Percentiles rank a stretch among this genome's conserved stretches.
phyloP scores from a whole-genome alignment of 2,113 vertebrate genomes.

The Caloenas nicobarica region DNA sequence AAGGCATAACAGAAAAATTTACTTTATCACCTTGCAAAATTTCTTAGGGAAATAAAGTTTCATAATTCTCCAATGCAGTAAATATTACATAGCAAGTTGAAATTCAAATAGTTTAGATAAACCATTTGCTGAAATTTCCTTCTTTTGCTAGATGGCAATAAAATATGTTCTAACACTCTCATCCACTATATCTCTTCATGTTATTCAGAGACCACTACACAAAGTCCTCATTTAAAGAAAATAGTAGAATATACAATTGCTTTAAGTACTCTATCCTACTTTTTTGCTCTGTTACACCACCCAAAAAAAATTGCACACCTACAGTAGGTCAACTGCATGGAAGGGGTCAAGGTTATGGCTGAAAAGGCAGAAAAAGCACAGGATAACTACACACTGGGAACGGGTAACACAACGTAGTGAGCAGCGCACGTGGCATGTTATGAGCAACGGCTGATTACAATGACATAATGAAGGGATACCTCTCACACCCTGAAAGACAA shows the following conservation, averaged over 20 bases:
- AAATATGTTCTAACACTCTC: background rate
- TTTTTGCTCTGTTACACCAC: background rate
- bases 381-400: background rate
- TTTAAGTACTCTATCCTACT: background rate
- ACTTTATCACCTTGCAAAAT: background rate
- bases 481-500: background rate
- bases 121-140: background rate
- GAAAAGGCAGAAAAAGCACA: background rate
- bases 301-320: background rate
- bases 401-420: background rate
- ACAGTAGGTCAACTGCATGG: background rate
- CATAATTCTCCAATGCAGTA: background rate
- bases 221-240: background rate
- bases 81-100: background rate
- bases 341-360: background rate
- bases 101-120: background rate
- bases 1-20: background rate
- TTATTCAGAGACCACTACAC: background rate
- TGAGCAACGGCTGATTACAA: fast-evolving
- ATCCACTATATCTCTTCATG: background rate
- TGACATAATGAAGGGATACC: background rate
- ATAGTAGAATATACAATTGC: background rate
- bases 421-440: background rate
- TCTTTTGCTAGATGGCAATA: background rate
- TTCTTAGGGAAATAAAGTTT: background rate